Base-by-base conservation (phyloP, 2,113 vertebrate species). In the Acanthochromis polyacanthus region DNA sequence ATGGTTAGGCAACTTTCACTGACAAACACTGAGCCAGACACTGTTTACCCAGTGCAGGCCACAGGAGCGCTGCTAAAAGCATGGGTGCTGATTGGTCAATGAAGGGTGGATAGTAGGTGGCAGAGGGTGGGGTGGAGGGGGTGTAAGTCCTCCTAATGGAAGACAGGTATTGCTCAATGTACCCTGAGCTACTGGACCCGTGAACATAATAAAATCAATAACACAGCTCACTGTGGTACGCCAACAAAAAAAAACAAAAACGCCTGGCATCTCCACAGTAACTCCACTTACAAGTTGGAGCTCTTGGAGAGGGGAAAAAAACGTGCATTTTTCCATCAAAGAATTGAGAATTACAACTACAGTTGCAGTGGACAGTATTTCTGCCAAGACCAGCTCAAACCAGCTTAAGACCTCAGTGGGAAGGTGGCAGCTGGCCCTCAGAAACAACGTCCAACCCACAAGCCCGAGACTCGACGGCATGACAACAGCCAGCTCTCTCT, bases 21-120 rank as follows among this genome's bases (percentile, higher is more conserved):
- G 90, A 93, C 94, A 95, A 95, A 95, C 91, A 95, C 80, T 91
- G 92, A 85, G 84, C 86, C 90, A 91, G 88, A 91, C 90, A 87
- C 83, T 95, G 93, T 95, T 95, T 95, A 88, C 92, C 90, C 64
- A 94, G 89, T 8, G 77, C 86, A 84, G 83, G 75, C 82, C 73
- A 81, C 79, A 92, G 89, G 82, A 93, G 89, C 66, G 75, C 86
- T 80, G 87, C 91, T 95, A 95, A 95, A 95, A 94, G 95, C 94
- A 90, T 93, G 90, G 51, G 25, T 62, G 77, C 85, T 93, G 90
- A 95, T 94, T 95, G 93, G 93, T 91, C 92, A 91, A 61, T 90
- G 83, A 83, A 91, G 88, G 89, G 86, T 89, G 85, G 90, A 91
- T 80, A 82, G 71, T 51, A 64, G 85, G 32, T 36, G 32, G 32